Percentiles rank a stretch among this genome's conserved stretches.
Conservation (phyloP, 53 echinoderm and acorn worm species). For the Mesocentrotus franciscanus region DNA sequence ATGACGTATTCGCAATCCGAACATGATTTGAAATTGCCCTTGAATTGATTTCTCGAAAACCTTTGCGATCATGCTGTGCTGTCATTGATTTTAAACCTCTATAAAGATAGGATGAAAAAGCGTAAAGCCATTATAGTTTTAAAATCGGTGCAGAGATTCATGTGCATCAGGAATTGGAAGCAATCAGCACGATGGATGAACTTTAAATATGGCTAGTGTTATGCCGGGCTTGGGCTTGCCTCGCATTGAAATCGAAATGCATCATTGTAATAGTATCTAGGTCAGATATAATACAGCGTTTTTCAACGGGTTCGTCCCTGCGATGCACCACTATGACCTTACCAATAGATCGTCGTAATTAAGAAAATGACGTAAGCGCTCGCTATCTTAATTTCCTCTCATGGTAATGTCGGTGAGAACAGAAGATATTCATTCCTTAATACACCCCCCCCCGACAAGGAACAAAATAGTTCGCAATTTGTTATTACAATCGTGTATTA, state of each 20-base stretch:
- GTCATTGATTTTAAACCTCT: no score
- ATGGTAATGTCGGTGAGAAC: constrained; percentile 8
- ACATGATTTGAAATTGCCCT: no score
- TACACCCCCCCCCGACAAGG: background rate
- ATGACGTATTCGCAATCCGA: no score
- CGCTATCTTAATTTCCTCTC: constrained; percentile 37
- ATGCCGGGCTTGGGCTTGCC: background rate
- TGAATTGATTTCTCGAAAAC: no score
- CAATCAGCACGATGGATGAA: background rate
- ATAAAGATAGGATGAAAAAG: no score
- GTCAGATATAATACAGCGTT: background rate
- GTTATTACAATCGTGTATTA: no score
- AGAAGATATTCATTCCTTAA: background rate
- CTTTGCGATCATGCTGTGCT: no score
- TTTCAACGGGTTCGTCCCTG: background rate
- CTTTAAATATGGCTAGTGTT: background rate
- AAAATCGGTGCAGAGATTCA: background rate
- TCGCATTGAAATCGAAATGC: background rate
- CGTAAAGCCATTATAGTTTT: no score
- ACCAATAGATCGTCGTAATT: constrained; percentile 11
- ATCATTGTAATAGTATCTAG: constrained; percentile 6
- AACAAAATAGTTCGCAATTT: background rate
- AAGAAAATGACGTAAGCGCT: constrained; percentile 35
- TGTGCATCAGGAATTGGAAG: background rate
- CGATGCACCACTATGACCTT: background rate